Percentiles rank a stretch among this genome's conserved stretches.
Conservation (phyloP, 2,888 invertebrate genomes). For the Caradrina clavipalpis region DNA sequence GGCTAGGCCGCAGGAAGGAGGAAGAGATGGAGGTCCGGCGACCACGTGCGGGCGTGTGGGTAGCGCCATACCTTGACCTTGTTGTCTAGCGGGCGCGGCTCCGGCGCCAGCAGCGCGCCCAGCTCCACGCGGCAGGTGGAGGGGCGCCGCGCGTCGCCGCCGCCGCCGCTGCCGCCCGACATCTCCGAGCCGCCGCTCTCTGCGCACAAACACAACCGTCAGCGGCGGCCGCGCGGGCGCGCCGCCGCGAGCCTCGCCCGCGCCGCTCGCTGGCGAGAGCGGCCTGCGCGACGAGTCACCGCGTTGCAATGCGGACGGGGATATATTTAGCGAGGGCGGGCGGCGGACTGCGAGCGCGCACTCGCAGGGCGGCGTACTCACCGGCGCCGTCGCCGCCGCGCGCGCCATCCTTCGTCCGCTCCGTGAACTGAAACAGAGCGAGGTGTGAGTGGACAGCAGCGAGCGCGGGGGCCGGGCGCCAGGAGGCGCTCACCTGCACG, state of each 20-base stretch:
- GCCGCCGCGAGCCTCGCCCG: slow-evolving; percentile 50
- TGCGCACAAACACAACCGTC: slow-evolving; percentile 74
- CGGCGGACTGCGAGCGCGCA: slow-evolving; percentile 57
- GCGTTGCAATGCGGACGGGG: slow-evolving; percentile 73
- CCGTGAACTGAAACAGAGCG: slow-evolving; percentile 86
- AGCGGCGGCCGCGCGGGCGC: slow-evolving; percentile 70
- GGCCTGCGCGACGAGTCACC: slow-evolving; percentile 64
- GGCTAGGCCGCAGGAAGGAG: background rate
- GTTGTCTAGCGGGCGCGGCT: slow-evolving; percentile 93
- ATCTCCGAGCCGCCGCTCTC: slow-evolving; percentile 86
- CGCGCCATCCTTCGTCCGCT: slow-evolving; percentile 86
- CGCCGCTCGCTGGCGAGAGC: slow-evolving; percentile 66
- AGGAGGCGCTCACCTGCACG: slow-evolving; percentile 93
- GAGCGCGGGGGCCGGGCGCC: slow-evolving; percentile 66
- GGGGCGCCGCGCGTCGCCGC: slow-evolving; percentile 80
- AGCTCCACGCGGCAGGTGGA: slow-evolving; percentile 91
- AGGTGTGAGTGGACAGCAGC: slow-evolving; percentile 61
- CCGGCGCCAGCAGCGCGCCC: slow-evolving; percentile 92
- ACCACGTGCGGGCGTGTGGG: slow-evolving; percentile 8
- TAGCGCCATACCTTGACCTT: slow-evolving; percentile 92
- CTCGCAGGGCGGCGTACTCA: slow-evolving; percentile 70
- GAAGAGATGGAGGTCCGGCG: slow-evolving; percentile 10
- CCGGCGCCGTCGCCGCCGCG: slow-evolving; percentile 84
- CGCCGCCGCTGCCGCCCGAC: slow-evolving; percentile 84
- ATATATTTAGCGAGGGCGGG: slow-evolving; percentile 79